Percentiles rank a stretch among this genome's conserved stretches.
Evolutionary conservation across 2,113 vertebrate genomes (phyloP).

Genomic region (Cygnus buccinator): DNA sequence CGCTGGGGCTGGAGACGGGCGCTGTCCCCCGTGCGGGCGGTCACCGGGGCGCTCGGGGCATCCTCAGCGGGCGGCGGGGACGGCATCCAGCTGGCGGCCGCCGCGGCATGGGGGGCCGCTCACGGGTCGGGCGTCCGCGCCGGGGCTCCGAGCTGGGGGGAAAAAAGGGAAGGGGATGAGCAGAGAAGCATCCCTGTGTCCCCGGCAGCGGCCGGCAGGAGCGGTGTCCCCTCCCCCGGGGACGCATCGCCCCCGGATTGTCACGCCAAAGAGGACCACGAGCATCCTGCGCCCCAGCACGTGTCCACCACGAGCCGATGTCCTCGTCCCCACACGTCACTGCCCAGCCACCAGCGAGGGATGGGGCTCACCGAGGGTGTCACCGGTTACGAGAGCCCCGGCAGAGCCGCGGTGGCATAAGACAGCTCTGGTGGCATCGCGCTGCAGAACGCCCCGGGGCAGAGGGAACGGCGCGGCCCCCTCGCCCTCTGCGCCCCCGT

Average conservation of each 20-base stretch:
- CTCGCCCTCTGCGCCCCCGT: no score
- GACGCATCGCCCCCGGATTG: background rate
- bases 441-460: background rate
- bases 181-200: background rate
- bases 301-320: no score
- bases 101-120: background rate
- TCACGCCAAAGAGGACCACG: background rate
- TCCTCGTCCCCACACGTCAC: fast-evolving
- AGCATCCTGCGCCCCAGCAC: background rate
- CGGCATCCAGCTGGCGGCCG: background rate
- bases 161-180: background rate
- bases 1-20: background rate
- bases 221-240: background rate
- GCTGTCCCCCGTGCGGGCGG: background rate
- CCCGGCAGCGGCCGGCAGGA: no score
- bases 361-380: background rate
- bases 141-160: background rate
- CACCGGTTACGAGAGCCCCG: background rate
- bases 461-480: no score
- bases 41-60: background rate
- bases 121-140: background rate
- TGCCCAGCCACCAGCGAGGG: background rate
- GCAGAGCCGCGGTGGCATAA: background rate
- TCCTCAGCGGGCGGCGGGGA: background rate
- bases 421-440: background rate